These are phyloP conservation scores for Podarcis siculus DNA, from an alignment of 2,797 vertebrate genomes.

Conservation along the genomic window DNA sequence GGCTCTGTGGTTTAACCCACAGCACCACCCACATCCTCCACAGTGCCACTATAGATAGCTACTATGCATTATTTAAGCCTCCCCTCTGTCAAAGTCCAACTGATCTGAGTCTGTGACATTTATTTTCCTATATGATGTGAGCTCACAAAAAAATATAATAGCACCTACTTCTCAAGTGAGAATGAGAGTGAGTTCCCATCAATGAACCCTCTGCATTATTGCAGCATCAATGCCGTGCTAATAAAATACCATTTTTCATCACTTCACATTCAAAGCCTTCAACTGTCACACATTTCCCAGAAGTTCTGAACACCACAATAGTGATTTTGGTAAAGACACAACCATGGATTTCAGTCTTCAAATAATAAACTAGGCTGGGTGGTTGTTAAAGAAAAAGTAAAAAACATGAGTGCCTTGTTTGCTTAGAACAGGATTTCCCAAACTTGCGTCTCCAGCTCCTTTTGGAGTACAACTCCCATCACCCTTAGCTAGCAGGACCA, in stretches of 20 bases:
- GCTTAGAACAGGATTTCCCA: neutral
- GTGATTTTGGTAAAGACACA: no score
- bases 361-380: neutral
- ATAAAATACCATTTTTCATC: neutral
- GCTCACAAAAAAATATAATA: neutral
- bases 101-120: neutral
- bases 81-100: neutral
- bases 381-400: no score
- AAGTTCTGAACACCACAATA: neutral
- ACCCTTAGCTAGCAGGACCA: no score
- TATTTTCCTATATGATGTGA: neutral
- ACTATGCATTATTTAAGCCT: no score
- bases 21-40: no score
- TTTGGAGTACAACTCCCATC: no score
- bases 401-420: neutral
- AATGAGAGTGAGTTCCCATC: neutral
- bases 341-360: no score
- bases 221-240: neutral
- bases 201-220: neutral
- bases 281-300: neutral
- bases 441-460: no score
- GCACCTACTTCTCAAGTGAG: neutral
- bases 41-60: neutral
- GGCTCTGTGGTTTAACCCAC: no score
- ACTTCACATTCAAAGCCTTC: neutral